Evolutionary conservation across 2,888 invertebrate species (phyloP), one percentile per base, ranked within the genome.

Genomic region (Archips crataeganus): DNA sequence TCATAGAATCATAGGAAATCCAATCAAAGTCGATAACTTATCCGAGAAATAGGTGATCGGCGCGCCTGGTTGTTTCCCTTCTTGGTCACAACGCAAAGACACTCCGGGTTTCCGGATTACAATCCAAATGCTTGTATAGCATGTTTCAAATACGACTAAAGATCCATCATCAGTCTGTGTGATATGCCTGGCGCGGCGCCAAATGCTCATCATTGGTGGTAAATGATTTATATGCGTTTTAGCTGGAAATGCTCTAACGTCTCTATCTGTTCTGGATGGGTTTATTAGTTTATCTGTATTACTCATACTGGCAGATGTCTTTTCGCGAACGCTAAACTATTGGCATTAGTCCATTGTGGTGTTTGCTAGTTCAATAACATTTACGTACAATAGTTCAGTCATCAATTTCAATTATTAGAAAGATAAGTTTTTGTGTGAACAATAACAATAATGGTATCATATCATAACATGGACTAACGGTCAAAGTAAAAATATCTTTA

Each of bases 191-290:
- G 65, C 65, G 32, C 9, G 36, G 32, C 9, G 51, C 65, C 65
- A 65, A 51, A 51, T 36, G 47, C 49, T 34, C 49, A 65, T 65
- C 49, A 65, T 65, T 65, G 49, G 64, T 49, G 64, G 65, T 32
- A 51, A 51, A 65, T 65, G 65, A 65, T 51, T 65, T 65, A 65
- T 65, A 65, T 15, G 49, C 34, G 51, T 65, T 64, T 63, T 63
- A 36, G 65, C 65, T 65, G 65, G 65, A 65, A 65, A 36, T 13
- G 49, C 47, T 63, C 13, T 51, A 51, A 65, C 49, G 36, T 49
- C 65, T 65, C 65, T 51, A 51, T 65, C 65, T 42, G 42, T 62
- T 62, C 11, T 63, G 63, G 65, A 51, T 65, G 36, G 51, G 65
- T 65, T 65, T 65, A 65, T 51, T 65, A 51, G 36, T 51, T 32